Evolutionary conservation across 2,888 invertebrate genomes (phyloP).

Genomic region (Panopea generosa): DNA sequence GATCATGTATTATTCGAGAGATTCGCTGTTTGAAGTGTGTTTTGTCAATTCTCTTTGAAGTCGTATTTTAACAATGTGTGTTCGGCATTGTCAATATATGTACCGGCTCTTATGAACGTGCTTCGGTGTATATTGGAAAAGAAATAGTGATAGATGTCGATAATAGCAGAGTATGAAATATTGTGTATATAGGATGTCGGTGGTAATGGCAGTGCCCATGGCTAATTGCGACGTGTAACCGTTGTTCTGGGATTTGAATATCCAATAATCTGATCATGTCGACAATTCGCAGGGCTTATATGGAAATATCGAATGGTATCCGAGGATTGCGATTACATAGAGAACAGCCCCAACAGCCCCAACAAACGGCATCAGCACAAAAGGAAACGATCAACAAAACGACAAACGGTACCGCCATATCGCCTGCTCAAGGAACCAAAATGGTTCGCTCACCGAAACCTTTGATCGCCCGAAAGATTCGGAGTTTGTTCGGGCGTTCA

Average conservation of each 20-base stretch:
- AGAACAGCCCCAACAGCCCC: conserved; percentile 67
- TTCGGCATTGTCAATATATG: no score
- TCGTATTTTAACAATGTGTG: no score
- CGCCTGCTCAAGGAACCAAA: conserved; percentile 39
- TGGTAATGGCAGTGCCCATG: conserved; percentile 1
- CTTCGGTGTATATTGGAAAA: no score
- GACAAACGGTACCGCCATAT: conserved; percentile 48
- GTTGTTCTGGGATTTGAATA: conserved; percentile 8
- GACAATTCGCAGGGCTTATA: conserved; percentile 83
- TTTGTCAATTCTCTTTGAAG: no score
- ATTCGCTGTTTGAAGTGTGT: no score
- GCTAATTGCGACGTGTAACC: conserved; percentile 26
- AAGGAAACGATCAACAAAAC: conserved; percentile 48
- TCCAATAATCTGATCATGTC: conserved; percentile 75
- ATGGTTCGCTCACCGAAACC: conserved; percentile 78
- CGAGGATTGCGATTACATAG: conserved; percentile 81
- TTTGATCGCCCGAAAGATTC: conserved; percentile 75
- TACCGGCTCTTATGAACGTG: no score
- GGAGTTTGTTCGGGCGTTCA: conserved; percentile 72
- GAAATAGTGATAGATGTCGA: no score
- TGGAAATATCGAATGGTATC: conserved; percentile 84
- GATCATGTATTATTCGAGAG: no score
- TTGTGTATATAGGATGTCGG: no score
- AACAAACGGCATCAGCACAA: conserved; percentile 30
- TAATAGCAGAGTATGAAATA: no score